These are phyloP conservation scores for Platysternon megacephalum DNA, from an alignment of 2,113 vertebrate genomes.

Conservation along the genomic window DNA sequence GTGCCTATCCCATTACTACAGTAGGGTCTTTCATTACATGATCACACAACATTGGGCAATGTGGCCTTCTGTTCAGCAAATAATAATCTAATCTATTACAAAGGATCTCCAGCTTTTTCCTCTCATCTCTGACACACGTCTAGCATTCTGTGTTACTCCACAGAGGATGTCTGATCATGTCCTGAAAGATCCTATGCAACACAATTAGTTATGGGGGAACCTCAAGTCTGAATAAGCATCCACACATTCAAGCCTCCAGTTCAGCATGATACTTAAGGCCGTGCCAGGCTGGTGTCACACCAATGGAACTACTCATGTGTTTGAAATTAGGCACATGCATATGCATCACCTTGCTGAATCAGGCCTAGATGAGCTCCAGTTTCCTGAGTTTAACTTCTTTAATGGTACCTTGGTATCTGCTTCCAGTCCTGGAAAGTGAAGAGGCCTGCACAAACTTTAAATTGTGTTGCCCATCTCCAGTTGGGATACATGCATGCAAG, in stretches of 20 bases:
- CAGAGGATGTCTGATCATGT: not conserved
- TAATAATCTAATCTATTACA: not conserved
- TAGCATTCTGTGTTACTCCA: not conserved
- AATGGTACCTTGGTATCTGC: not conserved
- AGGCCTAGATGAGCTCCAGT: not conserved
- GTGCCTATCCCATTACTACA: not conserved
- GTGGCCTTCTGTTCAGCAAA: not conserved
- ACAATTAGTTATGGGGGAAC: not conserved
- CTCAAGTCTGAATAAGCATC: not conserved
- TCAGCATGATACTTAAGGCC: not conserved
- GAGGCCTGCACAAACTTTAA: not conserved
- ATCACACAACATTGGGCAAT: not conserved
- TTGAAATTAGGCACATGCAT: not conserved
- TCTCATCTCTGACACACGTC: not conserved
- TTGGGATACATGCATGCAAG: not conserved
- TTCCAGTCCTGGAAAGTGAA: not conserved
- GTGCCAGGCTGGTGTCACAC: not conserved
- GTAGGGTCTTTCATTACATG: slow-evolving; percentile 35
- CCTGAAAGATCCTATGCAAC: not conserved
- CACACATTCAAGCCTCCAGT: not conserved
- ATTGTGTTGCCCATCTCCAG: not conserved
- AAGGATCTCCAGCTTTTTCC: not conserved
- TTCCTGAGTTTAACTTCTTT: not conserved
- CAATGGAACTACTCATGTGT: not conserved
- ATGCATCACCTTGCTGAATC: not conserved